Evolutionary conservation across 2,888 invertebrate species (phyloP).

Genomic region (Andrena dorsata): DNA sequence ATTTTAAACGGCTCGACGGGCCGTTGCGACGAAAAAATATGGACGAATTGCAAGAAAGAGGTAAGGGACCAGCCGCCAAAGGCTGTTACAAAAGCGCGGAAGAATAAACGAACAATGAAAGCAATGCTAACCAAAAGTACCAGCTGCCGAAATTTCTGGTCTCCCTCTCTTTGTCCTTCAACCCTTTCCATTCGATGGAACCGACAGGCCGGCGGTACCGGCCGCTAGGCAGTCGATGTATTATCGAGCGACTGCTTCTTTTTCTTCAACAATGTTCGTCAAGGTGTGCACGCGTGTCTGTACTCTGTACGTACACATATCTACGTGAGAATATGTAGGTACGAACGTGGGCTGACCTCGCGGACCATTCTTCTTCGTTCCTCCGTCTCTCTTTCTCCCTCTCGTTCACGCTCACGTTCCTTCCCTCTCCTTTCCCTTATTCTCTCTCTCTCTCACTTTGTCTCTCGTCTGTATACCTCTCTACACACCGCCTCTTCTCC

Average conservation of each 20-base stretch:
- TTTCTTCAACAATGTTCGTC: constrained; percentile 67
- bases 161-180: constrained; percentile 55
- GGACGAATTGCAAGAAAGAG: constrained; percentile 20
- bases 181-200: constrained; percentile 31
- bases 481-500: constrained; percentile 11
- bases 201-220: constrained; percentile 50
- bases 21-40: neutral
- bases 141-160: constrained; percentile 72
- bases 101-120: constrained; percentile 40
- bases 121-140: constrained; percentile 44
- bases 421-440: constrained; percentile 9
- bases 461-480: constrained; percentile 18
- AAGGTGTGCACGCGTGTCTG: constrained; percentile 58
- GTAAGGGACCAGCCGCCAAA: constrained; percentile 33
- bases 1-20: constrained; percentile 3
- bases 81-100: constrained; percentile 53
- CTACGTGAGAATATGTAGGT: constrained; percentile 65
- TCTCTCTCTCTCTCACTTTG: constrained; percentile 23
- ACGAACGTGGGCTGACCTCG: constrained; percentile 70
- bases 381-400: constrained; percentile 47
- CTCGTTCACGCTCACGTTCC: constrained; percentile 23
- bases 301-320: constrained; percentile 60
- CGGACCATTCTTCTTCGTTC: constrained; percentile 66
- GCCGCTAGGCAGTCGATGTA: constrained; percentile 71
- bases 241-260: constrained; percentile 71